Percentiles rank a stretch among this genome's conserved stretches.
Conservation (phyloP, 2,888 invertebrate genomes). For the Chalcis sispes region DNA sequence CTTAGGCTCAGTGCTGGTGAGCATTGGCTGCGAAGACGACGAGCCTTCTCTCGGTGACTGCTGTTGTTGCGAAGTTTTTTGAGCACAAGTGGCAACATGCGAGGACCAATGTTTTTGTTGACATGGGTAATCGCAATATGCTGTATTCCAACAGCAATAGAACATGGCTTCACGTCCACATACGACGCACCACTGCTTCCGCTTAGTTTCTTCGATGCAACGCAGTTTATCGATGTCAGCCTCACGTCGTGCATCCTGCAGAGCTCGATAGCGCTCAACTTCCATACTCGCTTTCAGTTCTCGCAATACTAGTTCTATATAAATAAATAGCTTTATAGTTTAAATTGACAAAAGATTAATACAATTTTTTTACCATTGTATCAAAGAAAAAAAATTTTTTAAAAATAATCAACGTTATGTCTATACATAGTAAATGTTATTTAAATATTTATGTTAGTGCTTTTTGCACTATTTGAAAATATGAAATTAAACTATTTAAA, state of each 20-base stretch:
- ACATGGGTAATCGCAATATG: conserved; percentile 93
- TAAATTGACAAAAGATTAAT: background rate
- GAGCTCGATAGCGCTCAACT: conserved; percentile 82
- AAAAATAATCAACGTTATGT: no score
- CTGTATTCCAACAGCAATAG: conserved; percentile 98
- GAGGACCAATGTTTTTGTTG: conserved; percentile 91
- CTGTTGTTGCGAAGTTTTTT: conserved; percentile 64
- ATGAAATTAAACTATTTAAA: no score
- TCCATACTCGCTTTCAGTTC: conserved; percentile 85
- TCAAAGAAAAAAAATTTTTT: no score
- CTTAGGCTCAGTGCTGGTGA: background rate
- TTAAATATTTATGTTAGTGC: no score
- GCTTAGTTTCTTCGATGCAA: conserved; percentile 88
- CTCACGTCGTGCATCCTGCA: conserved; percentile 82
- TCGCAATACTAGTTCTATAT: conserved; percentile 81
- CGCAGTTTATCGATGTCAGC: conserved; percentile 84
- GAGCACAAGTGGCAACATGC: conserved; percentile 83
- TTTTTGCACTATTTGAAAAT: no score
- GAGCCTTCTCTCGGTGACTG: conserved; percentile 32
- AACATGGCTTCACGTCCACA: conserved; percentile 93
- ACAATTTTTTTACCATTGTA: conserved; percentile 1
- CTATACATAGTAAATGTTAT: no score
- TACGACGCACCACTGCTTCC: conserved; percentile 94
- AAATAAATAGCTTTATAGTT: background rate
- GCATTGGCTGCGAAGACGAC: conserved; percentile 20